These are phyloP conservation scores for Yponomeuta malinellus DNA, from an alignment of 2,888 invertebrate genomes.

Conservation along the genomic window DNA sequence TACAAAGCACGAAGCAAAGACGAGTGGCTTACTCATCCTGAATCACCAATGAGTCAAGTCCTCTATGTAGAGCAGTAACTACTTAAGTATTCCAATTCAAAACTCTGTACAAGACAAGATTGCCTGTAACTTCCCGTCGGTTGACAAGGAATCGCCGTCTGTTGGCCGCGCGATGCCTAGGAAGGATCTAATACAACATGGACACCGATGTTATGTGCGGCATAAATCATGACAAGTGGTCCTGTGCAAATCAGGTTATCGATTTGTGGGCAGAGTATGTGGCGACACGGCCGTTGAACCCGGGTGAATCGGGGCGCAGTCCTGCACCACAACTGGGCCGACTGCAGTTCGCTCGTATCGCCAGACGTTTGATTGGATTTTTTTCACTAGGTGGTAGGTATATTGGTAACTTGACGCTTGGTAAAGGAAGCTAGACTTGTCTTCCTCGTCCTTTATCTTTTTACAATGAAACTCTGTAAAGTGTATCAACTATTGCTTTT, in stretches of 20 bases:
- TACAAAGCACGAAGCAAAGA: not conserved
- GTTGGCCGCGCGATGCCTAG: not conserved
- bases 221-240: slow-evolving; percentile 48
- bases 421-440: no score
- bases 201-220: slow-evolving; percentile 5
- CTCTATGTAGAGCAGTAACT: not conserved
- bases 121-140: no score
- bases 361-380: not conserved
- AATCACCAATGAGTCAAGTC: not conserved
- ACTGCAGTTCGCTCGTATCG: not conserved
- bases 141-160: no score
- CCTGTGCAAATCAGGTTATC: slow-evolving; percentile 68
- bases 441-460: no score
- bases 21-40: not conserved
- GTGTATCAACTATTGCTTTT: no score
- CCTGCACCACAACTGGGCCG: slow-evolving; percentile 17
- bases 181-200: slow-evolving; percentile 13
- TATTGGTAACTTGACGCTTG: no score
- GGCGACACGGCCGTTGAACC: slow-evolving; percentile 57
- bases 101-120: no score
- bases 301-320: slow-evolving; percentile 34
- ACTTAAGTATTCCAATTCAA: no score
- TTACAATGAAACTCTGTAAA: no score
- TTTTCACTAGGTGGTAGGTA: no score
- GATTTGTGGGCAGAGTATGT: slow-evolving; percentile 51